Base-by-base conservation (phyloP, 2,113 vertebrate species). In the Scytalopus superciliaris region DNA sequence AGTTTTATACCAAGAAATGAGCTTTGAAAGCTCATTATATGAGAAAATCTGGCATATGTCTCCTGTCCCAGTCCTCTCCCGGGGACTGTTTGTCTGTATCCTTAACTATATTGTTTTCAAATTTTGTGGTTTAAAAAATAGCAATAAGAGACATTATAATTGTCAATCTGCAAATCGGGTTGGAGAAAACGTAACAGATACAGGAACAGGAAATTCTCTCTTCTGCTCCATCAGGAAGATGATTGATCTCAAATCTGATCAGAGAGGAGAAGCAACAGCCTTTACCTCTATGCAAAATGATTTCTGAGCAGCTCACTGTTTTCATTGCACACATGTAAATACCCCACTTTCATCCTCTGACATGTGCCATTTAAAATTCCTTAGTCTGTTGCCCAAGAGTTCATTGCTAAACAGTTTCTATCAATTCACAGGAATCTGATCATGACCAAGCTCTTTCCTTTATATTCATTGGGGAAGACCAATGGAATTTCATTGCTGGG, bases 71-170 rank as follows among this genome's bases (percentile, higher is more conserved):
- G 47, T 31, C 23, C 24, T 88, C 53, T 86, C 78, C 39, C 44
- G 79, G 24, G 55, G 21, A 63, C 56, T 83, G 85, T 75, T 87
- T 63, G 23, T 59, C 55, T 88, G 9, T 83, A 39, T 53, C 55
- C 64, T 90, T 93, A 94, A 88, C 50, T 47, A 63, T 30, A 84
- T 86, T 88, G 35, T 77, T 92, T 94, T 70, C 30, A 67, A 81
- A 80, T 80, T 45, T 49, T 81, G 10, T 90, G 19, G 39, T 63
- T 78, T 31, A 14, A 70, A 92, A 83, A 82, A 53, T 39, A 74
- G 30, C 39, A 75, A 1, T 27, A 55, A 52, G 28, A 88, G 45
- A 45, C 18, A 77, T 53, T 63, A 25, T 37, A n/a, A 37, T 28
- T 81, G 33, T 33, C 56, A 67, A 22, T 39, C 42, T 74, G 50